Evolutionary conservation across 2,113 vertebrate species (phyloP).

Genomic region (Lanius ludovicianus): DNA sequence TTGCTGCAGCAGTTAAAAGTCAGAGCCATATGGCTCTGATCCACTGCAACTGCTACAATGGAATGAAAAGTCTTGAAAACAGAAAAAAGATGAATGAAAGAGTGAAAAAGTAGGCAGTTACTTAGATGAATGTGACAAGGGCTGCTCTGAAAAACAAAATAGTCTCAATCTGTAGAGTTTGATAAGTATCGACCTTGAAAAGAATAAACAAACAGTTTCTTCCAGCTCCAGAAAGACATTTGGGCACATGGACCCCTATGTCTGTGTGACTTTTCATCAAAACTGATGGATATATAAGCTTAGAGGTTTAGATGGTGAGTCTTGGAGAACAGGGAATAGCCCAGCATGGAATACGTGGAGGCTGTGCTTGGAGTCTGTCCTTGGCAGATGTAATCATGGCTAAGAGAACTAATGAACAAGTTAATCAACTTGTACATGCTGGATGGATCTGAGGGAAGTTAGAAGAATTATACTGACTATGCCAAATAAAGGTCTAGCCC

Average conservation of each 20-base stretch:
- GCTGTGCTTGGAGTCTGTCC: neutral
- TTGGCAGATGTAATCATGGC: neutral
- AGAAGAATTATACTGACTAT: neutral
- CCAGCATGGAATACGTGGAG: neutral
- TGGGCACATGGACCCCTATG: neutral
- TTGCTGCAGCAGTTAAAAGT: conserved; percentile 70
- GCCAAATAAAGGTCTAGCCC: neutral
- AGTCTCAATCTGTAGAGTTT: conserved; percentile 29
- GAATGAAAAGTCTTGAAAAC: conserved; percentile 59
- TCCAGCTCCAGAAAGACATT: neutral
- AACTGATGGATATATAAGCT: neutral
- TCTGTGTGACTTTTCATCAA: neutral
- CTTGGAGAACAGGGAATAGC: neutral
- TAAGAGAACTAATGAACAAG: neutral
- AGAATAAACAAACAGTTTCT: neutral
- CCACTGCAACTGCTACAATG: conserved; percentile 62
- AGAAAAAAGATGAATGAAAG: conserved; percentile 53
- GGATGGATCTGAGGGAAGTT: neutral
- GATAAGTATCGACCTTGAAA: neutral
- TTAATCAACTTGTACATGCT: neutral
- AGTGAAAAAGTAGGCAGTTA: conserved; percentile 25
- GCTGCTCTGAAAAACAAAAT: conserved; percentile 20
- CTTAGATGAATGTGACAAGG: conserved; percentile 24
- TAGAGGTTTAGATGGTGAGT: neutral
- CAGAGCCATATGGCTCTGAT: conserved; percentile 67